These are phyloP conservation scores for Tinea pellionella DNA, from an alignment of 2,888 invertebrate genomes.

Conservation along the genomic window DNA sequence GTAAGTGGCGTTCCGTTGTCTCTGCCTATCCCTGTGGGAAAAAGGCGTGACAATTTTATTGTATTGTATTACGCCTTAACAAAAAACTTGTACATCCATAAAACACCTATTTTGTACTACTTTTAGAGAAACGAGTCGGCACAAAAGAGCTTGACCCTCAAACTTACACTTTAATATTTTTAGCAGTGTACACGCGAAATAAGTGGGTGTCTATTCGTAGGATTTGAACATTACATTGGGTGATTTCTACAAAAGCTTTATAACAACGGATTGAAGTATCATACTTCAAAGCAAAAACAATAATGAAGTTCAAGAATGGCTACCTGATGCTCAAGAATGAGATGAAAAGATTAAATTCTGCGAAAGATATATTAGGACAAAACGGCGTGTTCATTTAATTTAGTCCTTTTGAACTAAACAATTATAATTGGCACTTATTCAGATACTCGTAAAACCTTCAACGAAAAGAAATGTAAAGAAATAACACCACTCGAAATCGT, in stretches of 20 bases:
- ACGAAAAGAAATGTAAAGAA: not conserved
- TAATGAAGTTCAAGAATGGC: no score
- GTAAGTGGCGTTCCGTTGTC: no score
- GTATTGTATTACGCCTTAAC: no score
- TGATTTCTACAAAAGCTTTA: not conserved
- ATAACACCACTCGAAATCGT: not conserved
- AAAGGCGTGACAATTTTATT: no score
- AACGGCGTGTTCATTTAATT: no score
- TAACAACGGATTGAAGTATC: not conserved
- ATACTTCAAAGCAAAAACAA: not conserved
- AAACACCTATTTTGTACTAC: not conserved
- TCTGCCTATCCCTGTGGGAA: no score
- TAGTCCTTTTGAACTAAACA: no score
- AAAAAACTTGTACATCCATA: no score
- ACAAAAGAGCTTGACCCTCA: not conserved
- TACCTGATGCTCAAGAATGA: no score
- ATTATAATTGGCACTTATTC: no score
- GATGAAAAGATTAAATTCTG: not conserved
- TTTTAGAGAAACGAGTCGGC: not conserved
- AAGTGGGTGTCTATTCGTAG: not conserved
- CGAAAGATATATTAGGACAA: not conserved
- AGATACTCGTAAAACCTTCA: no score
- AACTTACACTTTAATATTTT: not conserved
- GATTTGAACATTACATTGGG: not conserved
- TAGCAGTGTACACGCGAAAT: not conserved